Percentiles rank a stretch among this genome's conserved stretches.
phyloP scores from a whole-genome alignment of 2,888 invertebrate species.

The Diarsia dahlii region DNA sequence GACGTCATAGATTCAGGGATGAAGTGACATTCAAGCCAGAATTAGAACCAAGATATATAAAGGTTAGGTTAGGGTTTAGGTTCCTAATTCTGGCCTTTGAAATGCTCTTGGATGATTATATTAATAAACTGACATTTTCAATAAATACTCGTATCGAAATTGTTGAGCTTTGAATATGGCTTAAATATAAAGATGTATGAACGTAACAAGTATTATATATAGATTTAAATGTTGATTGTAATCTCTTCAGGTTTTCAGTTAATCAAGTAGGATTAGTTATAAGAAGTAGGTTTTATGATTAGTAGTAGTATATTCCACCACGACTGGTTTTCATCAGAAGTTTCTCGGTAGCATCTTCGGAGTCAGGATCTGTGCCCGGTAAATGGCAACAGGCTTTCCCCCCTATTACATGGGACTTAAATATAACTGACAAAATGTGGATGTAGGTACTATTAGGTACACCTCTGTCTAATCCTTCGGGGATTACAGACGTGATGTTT shows the following conservation, averaged over 20 bases:
- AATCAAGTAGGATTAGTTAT: too few species aligned
- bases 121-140: not conserved
- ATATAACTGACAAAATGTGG: too few species aligned
- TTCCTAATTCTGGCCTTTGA: not conserved
- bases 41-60: not conserved
- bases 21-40: conserved; percentile 7
- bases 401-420: too few species aligned
- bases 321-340: too few species aligned
- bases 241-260: not conserved
- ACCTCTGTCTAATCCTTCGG: not conserved
- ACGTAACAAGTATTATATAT: not conserved
- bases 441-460: too few species aligned
- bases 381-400: too few species aligned
- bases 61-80: not conserved
- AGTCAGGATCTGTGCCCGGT: too few species aligned
- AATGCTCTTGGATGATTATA: not conserved
- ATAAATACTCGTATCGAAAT: too few species aligned
- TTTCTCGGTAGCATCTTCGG: too few species aligned
- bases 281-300: too few species aligned
- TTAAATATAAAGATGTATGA: not conserved
- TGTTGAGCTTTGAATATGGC: not conserved
- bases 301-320: too few species aligned
- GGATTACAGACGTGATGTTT: not conserved
- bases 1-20: conserved; percentile 24
- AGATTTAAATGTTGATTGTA: not conserved